Evolutionary conservation across 2,888 invertebrate genomes (phyloP).

Genomic region (Zygogramma bicolorata): DNA sequence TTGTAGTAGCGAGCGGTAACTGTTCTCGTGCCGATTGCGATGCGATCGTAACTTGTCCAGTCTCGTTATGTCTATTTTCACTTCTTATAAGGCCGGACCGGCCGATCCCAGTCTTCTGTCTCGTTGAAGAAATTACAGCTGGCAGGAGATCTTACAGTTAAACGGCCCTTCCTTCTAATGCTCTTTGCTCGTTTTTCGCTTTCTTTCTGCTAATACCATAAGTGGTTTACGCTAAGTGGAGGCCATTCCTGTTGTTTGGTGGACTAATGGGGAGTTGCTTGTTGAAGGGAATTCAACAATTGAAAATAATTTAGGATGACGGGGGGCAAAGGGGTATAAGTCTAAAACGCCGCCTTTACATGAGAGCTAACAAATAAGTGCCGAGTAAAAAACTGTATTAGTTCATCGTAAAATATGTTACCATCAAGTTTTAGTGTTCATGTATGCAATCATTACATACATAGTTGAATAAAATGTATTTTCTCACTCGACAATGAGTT

Average conservation of each 20-base stretch:
- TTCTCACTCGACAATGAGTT: too few relatives aligned
- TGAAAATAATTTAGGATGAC: too few relatives aligned
- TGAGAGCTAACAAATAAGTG: too few relatives aligned
- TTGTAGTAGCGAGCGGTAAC: constrained; percentile 50
- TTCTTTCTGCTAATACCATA: not conserved
- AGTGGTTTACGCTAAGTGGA: not conserved
- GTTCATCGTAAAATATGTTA: too few relatives aligned
- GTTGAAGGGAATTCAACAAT: too few relatives aligned
- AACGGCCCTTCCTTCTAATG: constrained; percentile 37
- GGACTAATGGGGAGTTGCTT: too few relatives aligned
- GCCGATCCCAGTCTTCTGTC: constrained; percentile 51
- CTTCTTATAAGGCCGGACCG: constrained; percentile 60
- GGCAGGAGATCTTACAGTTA: constrained; percentile 55
- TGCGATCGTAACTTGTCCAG: constrained; percentile 59
- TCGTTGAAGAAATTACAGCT: constrained; percentile 56
- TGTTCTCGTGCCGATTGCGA: constrained; percentile 50
- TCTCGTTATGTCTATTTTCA: constrained; percentile 63
- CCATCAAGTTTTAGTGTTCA: too few relatives aligned
- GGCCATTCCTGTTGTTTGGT: not conserved
- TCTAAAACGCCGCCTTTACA: too few relatives aligned
- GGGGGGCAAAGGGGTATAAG: too few relatives aligned
- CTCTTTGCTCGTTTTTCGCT: constrained; percentile 4
- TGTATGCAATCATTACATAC: too few relatives aligned
- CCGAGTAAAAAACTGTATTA: too few relatives aligned
- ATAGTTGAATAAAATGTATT: too few relatives aligned